Conservation (phyloP, 1,140 invertebrate species). For the Patella vulgata region DNA sequence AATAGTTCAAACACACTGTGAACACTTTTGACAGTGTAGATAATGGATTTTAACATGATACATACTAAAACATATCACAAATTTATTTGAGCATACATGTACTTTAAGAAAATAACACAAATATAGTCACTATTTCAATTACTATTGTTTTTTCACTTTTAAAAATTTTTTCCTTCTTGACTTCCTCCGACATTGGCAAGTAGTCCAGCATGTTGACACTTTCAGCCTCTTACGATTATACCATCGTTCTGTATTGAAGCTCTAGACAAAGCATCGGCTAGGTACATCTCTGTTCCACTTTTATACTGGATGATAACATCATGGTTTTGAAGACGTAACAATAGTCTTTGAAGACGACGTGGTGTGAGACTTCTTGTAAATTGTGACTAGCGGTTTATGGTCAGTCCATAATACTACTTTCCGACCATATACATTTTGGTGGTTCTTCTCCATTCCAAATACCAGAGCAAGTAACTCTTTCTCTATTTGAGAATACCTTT, state of each 20-base stretch:
- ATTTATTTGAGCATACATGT: too few relatives aligned
- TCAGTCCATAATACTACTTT: constrained; percentile 24
- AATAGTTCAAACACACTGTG: too few relatives aligned
- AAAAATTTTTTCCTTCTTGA: too few relatives aligned
- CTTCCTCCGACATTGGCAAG: constrained; percentile 7
- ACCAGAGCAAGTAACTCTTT: constrained; percentile 65
- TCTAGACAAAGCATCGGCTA: constrained; percentile 53
- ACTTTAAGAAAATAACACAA: too few relatives aligned
- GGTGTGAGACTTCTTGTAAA: constrained; percentile 37
- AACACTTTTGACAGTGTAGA: too few relatives aligned
- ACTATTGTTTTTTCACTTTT: too few relatives aligned
- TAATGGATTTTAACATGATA: too few relatives aligned
- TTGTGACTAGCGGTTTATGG: constrained; percentile 33
- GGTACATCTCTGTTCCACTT: constrained; percentile 61
- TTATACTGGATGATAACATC: constrained; percentile 63
- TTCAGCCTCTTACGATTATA: not conserved
- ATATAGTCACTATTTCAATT: too few relatives aligned
- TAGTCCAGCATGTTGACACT: not conserved
- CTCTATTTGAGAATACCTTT: constrained; percentile 66
- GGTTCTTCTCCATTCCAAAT: constrained; percentile 60
- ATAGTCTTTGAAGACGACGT: constrained; percentile 30
- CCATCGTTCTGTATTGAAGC: constrained; percentile 8
- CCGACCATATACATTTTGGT: constrained; percentile 62
- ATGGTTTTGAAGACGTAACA: constrained; percentile 63
- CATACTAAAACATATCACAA: too few relatives aligned